Evolutionary conservation across 2,797 vertebrate species (phyloP).

Genomic region (Xenops minutus): DNA sequence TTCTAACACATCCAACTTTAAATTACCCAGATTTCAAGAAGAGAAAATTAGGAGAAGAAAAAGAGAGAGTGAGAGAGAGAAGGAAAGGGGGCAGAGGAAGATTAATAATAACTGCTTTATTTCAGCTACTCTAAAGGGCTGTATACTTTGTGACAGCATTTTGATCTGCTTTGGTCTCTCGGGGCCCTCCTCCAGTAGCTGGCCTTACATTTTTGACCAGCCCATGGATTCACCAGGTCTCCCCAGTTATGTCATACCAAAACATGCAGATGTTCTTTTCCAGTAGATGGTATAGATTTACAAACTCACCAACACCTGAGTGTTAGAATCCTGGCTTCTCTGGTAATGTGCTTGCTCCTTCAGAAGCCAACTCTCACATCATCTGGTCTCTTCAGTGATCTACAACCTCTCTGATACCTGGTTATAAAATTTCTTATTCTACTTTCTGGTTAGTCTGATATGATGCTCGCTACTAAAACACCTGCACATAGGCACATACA

Average conservation of each 20-base stretch:
- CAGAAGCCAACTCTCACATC: not conserved
- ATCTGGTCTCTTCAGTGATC: not conserved
- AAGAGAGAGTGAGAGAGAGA: not conserved
- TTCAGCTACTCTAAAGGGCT: not conserved
- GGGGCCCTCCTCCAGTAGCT: not conserved
- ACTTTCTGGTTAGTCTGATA: not conserved
- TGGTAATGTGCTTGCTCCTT: not conserved
- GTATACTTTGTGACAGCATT: not conserved
- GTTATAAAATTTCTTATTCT: not conserved
- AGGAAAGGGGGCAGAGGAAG: not conserved
- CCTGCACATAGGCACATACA: not conserved
- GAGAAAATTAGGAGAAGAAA: not conserved
- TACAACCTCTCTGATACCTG: not conserved
- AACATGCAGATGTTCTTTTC: not conserved
- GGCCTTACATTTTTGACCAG: not conserved
- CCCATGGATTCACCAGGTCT: not conserved
- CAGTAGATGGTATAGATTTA: not conserved
- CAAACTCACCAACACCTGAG: not conserved
- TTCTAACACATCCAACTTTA: not conserved
- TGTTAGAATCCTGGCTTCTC: not conserved
- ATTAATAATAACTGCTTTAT: not conserved
- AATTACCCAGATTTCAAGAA: not conserved
- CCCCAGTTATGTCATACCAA: not conserved
- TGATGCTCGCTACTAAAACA: not conserved
- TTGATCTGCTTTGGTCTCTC: not conserved